phyloP scores from a whole-genome alignment of 37 sponge, comb jelly and placozoan species.

The Beroe ovata region DNA sequence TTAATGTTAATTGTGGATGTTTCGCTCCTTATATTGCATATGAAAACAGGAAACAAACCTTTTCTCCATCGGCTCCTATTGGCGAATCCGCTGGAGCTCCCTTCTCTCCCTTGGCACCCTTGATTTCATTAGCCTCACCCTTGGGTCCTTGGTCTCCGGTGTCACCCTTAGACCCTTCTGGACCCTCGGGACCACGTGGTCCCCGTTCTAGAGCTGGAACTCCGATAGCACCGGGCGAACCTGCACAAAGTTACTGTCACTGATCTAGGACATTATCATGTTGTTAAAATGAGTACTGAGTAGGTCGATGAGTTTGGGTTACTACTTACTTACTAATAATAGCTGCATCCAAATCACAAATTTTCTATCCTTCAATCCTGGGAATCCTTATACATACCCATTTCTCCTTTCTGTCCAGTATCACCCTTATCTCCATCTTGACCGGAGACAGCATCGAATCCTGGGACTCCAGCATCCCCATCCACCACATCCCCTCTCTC shows the following conservation, averaged over 20 bases:
- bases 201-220: not conserved
- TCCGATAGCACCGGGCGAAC: not conserved
- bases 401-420: not conserved
- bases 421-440: not conserved
- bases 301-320: too few relatives aligned
- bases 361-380: too few relatives aligned
- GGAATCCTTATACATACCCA: too few relatives aligned
- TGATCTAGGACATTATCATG: too few relatives aligned
- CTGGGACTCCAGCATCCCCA: not conserved
- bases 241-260: too few relatives aligned
- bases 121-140: not conserved
- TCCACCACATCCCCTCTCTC: not conserved
- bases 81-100: not conserved
- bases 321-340: too few relatives aligned
- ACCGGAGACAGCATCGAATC: not conserved
- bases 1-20: too few relatives aligned
- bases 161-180: slow-evolving; percentile 18
- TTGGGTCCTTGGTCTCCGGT: slow-evolving; percentile 1
- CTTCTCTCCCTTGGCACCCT: not conserved
- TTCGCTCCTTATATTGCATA: too few relatives aligned
- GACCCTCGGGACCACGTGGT: slow-evolving; percentile 1
- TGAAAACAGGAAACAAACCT: too few relatives aligned
- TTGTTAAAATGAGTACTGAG: too few relatives aligned
- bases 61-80: not conserved
- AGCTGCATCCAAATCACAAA: too few relatives aligned